Percentiles rank a stretch among this genome's conserved stretches.
Evolutionary conservation across 2,113 vertebrate species (phyloP).

Genomic region (Oryzias javanicus): DNA sequence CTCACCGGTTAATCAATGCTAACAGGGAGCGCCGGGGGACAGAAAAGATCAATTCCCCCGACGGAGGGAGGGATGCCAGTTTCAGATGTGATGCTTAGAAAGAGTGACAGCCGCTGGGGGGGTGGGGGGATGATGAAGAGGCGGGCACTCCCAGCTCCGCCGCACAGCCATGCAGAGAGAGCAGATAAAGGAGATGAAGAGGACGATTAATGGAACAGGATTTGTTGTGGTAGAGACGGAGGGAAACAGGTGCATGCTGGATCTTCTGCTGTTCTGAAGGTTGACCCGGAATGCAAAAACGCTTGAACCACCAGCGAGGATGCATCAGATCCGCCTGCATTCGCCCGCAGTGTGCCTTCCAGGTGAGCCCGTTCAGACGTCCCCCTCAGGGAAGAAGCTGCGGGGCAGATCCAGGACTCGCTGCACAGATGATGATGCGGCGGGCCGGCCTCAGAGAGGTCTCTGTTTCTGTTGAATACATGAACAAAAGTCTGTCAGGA

Average conservation of each 20-base stretch:
- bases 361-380: no score
- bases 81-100: conserved; percentile 22
- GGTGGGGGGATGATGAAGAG: conserved; percentile 1
- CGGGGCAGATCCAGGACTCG: no score
- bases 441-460: no score
- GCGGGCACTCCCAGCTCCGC: neutral
- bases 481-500: no score
- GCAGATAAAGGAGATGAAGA: neutral
- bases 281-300: no score
- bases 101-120: conserved; percentile 38
- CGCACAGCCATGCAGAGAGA: neutral
- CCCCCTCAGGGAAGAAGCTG: no score
- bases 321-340: no score
- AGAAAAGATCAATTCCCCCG: conserved; percentile 57
- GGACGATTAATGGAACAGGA: conserved; percentile 1
- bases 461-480: no score
- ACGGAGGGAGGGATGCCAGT: conserved; percentile 16
- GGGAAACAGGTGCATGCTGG: no score
- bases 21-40: conserved; percentile 58
- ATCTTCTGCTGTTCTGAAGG: neutral
- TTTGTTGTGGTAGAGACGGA: neutral
- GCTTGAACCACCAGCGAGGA: no score
- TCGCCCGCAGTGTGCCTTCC: no score
- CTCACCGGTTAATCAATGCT: conserved; percentile 63
- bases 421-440: no score